Evolutionary conservation across 2,888 invertebrate species (phyloP).

Genomic region (Willowsia nigromaculata): DNA sequence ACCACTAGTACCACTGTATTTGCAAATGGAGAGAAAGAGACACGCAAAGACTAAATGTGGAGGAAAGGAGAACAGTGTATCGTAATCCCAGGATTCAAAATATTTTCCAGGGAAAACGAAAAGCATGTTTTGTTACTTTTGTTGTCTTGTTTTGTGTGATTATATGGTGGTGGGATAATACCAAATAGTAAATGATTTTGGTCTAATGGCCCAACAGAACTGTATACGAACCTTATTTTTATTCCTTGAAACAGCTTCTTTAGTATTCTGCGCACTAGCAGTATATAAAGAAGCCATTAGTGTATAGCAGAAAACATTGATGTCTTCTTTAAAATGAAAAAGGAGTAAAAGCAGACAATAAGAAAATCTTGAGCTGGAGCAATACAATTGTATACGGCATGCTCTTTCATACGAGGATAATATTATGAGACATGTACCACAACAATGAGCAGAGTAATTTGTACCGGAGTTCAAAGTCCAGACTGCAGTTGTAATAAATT

Average conservation of each 20-base stretch:
- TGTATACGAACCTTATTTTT: not conserved
- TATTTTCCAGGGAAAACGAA: conserved; percentile 17
- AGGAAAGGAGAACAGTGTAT: not conserved
- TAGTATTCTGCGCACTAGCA: not conserved
- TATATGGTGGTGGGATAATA: not conserved
- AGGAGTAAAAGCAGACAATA: not conserved
- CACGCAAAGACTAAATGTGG: not conserved
- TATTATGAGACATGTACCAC: not conserved
- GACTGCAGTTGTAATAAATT: conserved; percentile 48
- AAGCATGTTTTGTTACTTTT: conserved; percentile 24
- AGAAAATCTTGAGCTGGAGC: not conserved
- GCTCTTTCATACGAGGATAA: not conserved
- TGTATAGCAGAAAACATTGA: not conserved
- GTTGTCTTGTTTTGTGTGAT: conserved; percentile 20
- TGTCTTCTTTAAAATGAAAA: conserved; percentile 22
- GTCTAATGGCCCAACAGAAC: not conserved
- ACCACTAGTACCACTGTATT: not conserved
- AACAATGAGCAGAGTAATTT: conserved; percentile 41
- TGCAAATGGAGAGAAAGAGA: not conserved
- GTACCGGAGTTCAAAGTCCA: conserved; percentile 38
- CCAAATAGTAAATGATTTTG: conserved; percentile 13
- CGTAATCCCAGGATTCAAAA: conserved; percentile 16
- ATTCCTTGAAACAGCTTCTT: not conserved
- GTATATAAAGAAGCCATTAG: conserved; percentile 3
- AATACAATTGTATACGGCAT: not conserved